Conservation (phyloP, 2,113 vertebrate genomes). For the Anguilla japonica region DNA sequence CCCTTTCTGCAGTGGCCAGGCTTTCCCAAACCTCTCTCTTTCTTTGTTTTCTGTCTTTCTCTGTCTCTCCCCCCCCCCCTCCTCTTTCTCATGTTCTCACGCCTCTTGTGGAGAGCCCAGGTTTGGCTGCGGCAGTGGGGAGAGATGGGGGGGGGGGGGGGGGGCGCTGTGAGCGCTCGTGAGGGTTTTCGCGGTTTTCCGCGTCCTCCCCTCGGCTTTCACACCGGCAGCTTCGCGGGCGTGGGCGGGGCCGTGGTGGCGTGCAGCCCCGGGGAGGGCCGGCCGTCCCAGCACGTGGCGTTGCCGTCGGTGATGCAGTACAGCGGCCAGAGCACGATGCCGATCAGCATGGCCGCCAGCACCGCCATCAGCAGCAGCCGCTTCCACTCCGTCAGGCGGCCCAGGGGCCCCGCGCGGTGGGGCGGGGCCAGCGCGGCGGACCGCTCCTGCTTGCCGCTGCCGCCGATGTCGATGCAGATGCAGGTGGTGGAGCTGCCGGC, state of each 20-base stretch:
- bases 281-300: constrained; percentile 52
- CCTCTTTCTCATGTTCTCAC: no score
- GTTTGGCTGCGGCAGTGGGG: no score
- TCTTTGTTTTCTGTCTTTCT: not conserved
- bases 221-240: not conserved
- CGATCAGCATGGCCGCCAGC: constrained; percentile 65
- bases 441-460: constrained; percentile 55
- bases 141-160: no score
- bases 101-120: no score
- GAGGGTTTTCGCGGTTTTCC: not conserved
- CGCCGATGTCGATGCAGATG: constrained; percentile 73
- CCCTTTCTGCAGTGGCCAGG: not conserved
- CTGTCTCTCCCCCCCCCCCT: no score
- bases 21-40: not conserved
- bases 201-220: not conserved
- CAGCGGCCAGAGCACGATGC: constrained; percentile 75
- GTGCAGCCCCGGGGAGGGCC: accelerated
- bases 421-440: not conserved
- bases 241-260: not conserved
- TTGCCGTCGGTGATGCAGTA: constrained; percentile 70
- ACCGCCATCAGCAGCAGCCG: constrained; percentile 60
- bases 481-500: constrained; percentile 40
- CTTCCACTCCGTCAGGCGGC: constrained; percentile 64
- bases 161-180: not conserved
- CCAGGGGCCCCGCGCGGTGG: accelerated